Evolutionary conservation across 2,113 vertebrate species (phyloP), one percentile per base, ranked within the genome.

Genomic region (Harpagus bidentatus): DNA sequence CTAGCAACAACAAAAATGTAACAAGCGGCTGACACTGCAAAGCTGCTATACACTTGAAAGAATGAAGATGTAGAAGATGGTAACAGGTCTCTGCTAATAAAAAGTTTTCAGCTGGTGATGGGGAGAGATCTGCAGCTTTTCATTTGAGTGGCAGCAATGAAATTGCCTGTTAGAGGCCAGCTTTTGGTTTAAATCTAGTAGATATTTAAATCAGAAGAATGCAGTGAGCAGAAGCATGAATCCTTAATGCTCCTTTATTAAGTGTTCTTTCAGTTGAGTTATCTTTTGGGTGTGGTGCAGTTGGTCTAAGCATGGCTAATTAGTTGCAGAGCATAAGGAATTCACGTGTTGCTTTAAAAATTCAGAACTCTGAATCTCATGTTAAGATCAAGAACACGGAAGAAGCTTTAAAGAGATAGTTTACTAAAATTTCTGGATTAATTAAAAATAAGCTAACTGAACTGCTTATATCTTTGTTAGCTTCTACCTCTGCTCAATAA

Each of bases 201-300:
- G 76, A 47, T 63, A 50, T 63, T 45, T 61, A 73, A 85, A 63
- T 74, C 9, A 58, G 62, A 69, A 63, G 70, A 74, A 25, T 38
- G 56, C 77, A 82, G 3, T 21, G 71, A 78, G 63, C 59, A 86
- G 84, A 73, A 89, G 80, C 23, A 23, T 55, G 65, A 58, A 8
- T 66, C 61, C 53, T 66, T 86, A 71, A 21, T n/a, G 36, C n/a
- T 63, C 38, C 56, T 82, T 70, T 63, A 55, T 32, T 52, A 55
- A 82, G 36, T 5, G 14, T 84, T 91, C 63, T 89, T 92, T 81
- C 42, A 8, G 72, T 63, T 91, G 77, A 82, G 42, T 88, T 83
- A n/a, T 70, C 91, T 56, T 47, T n/a, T 82, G 90, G 93, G 91
- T 87, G 94, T 87, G 91, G 94, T 71, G 83, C 31, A 31, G 38